Evolutionary conservation across 2,113 vertebrate genomes (phyloP), one percentile per base, ranked within the genome.

Genomic region (Columbina picui): DNA sequence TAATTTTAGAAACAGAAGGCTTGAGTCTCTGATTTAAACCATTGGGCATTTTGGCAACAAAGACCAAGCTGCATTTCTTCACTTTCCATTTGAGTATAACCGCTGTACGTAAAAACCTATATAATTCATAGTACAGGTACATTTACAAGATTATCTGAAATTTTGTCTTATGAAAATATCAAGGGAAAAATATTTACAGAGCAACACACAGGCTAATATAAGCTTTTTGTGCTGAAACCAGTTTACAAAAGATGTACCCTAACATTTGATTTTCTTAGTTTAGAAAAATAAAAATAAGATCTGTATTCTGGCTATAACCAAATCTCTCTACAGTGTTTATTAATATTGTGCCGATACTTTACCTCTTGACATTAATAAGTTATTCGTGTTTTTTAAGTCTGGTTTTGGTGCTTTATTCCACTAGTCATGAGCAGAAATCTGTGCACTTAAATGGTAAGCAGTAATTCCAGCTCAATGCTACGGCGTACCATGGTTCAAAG

Each of bases 211-310:
- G 30, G 7, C 30, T 84, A 41, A 56, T 71, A 22, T 2, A 64
- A 83, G 20, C 32, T 90, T 53, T 90, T 49, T 69, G 32, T 88
- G 43, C 74, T 60, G 55, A 88, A 77, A 68, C 9, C 41, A 68
- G 55, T 68, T 95, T 73, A 25, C 50, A 36, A 50, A 93, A 84
- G 56, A 41, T 7, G 7, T 84, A 52, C 76, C n/a, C 82, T 84
- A 84, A 77, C 12, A 20, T 79, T n/a, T 57, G 52, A 70, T 74
- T 87, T 93, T 63, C 17, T 84, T 82, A 65, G 41, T 85, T 96
- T 68, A 83, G 71, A 89, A 95, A 96, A 93, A 65, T 74, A 67
- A 75, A 91, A 93, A n/a, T 63, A 68, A 94, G 20, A 78, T 38
- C 56, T 86, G 29, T 94, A 68, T 87, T 92, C 50, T 80, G 84